A percentile compares a stretch with the other conserved stretches of the same genome.
These are phyloP conservation scores for Spea hammondii DNA, from an alignment of 2,797 vertebrate species.

Conservation along the genomic window DNA sequence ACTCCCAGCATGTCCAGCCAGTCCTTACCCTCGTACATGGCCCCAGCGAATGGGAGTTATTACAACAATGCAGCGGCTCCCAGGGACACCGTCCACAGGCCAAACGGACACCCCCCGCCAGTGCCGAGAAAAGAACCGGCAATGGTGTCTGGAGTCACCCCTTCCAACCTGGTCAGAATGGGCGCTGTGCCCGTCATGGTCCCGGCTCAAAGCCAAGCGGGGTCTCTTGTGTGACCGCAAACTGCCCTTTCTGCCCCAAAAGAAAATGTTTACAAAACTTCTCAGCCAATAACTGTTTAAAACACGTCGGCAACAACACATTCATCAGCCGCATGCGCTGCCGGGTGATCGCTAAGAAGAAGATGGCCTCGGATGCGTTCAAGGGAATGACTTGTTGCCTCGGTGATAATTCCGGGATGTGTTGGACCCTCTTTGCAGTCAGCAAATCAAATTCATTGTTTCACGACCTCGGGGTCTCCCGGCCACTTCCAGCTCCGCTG, in stretches of 20 bases:
- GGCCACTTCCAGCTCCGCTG: too few relatives aligned
- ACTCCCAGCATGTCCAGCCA: constrained; percentile 67
- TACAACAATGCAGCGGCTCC: constrained; percentile 51
- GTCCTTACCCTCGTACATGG: constrained; percentile 65
- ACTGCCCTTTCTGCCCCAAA: background rate
- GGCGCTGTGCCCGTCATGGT: constrained; percentile 90
- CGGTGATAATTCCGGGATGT: too few relatives aligned
- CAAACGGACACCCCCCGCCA: constrained; percentile 64
- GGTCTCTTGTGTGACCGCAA: constrained; percentile 84
- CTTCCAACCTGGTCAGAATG: constrained; percentile 79
- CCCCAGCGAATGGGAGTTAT: constrained; percentile 48
- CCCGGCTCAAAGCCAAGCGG: constrained; percentile 88
- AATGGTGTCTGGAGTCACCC: constrained; percentile 63
- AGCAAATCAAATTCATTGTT: too few relatives aligned
- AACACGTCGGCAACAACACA: background rate
- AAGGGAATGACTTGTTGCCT: too few relatives aligned
- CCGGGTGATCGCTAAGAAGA: too few relatives aligned
- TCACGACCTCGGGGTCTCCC: too few relatives aligned
- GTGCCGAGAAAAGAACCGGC: constrained; percentile 57
- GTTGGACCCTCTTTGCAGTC: too few relatives aligned
- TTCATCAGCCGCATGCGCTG: too few relatives aligned
- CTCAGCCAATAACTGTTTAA: background rate
- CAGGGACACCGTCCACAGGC: constrained; percentile 64
- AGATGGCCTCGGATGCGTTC: too few relatives aligned
- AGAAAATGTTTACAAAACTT: constrained; percentile 44